phyloP scores from a whole-genome alignment of 2,797 vertebrate species.

The Phoeniculus purpureus region DNA sequence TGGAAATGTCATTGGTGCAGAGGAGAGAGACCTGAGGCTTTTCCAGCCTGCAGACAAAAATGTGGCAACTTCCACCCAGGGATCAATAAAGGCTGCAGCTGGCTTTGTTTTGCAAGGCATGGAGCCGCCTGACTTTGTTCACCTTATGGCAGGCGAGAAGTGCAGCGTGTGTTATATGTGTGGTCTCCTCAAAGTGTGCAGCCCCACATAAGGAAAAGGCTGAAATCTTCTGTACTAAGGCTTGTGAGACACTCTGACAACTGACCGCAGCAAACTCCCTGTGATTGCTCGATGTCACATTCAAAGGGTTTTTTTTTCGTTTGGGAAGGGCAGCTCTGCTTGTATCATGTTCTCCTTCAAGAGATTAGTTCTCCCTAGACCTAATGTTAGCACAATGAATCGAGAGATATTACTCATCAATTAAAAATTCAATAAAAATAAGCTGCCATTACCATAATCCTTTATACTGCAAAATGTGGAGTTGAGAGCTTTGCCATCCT shows the following conservation, averaged over 20 bases:
- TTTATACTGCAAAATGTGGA: conserved; percentile 49
- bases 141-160: background rate
- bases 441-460: conserved; percentile 42
- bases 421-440: conserved; percentile 58
- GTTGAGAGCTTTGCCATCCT: conserved; percentile 36
- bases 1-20: background rate
- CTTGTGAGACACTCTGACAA: conserved; percentile 13
- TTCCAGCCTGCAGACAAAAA: background rate
- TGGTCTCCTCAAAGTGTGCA: background rate
- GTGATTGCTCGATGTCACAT: background rate
- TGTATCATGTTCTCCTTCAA: conserved; percentile 9
- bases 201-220: background rate
- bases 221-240: background rate
- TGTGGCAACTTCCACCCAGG: rapidly evolving
- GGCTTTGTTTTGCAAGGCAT: background rate
- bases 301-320: background rate
- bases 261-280: background rate
- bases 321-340: background rate
- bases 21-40: background rate
- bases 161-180: rapidly evolving
- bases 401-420: conserved; percentile 33
- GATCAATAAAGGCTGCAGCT: background rate
- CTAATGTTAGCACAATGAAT: background rate
- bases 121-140: background rate
- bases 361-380: conserved; percentile 35